phyloP scores from a whole-genome alignment of 2,888 invertebrate species.

The Cheilosia scutellata region DNA sequence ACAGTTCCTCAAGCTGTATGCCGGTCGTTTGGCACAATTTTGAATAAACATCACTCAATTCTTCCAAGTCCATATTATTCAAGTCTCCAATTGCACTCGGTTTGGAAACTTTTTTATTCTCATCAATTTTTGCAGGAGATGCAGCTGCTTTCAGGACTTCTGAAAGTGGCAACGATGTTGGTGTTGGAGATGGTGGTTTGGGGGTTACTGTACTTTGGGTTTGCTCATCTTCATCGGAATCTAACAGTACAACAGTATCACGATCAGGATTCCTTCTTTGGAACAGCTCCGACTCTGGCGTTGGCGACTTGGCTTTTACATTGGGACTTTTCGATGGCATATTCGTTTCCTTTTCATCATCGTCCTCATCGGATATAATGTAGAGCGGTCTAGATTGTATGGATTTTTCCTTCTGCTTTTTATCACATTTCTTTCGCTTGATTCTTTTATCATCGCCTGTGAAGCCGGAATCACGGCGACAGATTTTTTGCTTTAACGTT shows the following conservation, averaged over 20 bases:
- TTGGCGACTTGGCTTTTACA: too few species aligned
- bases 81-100: slow-evolving; percentile 13
- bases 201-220: neutral
- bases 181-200: neutral
- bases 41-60: slow-evolving; percentile 45
- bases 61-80: slow-evolving; percentile 33
- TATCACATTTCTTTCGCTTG: slow-evolving; percentile 9
- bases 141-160: neutral
- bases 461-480: neutral
- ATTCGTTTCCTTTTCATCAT: neutral
- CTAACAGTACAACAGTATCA: slow-evolving; percentile 34
- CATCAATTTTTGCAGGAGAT: neutral
- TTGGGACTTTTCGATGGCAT: too few species aligned
- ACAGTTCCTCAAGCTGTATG: slow-evolving; percentile 54
- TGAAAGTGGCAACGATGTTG: neutral
- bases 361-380: slow-evolving; percentile 57
- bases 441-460: neutral
- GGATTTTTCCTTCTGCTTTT: slow-evolving; percentile 30
- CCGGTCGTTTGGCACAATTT: slow-evolving; percentile 54
- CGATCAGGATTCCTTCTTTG: slow-evolving; percentile 16
- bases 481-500: slow-evolving; percentile 3
- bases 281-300: slow-evolving; percentile 15
- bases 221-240: slow-evolving; percentile 48
- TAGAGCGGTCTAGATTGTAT: neutral
- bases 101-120: neutral